Base-by-base conservation (phyloP, 92 coral and sea anemone species). In the Epizoanthus illoricatus region DNA sequence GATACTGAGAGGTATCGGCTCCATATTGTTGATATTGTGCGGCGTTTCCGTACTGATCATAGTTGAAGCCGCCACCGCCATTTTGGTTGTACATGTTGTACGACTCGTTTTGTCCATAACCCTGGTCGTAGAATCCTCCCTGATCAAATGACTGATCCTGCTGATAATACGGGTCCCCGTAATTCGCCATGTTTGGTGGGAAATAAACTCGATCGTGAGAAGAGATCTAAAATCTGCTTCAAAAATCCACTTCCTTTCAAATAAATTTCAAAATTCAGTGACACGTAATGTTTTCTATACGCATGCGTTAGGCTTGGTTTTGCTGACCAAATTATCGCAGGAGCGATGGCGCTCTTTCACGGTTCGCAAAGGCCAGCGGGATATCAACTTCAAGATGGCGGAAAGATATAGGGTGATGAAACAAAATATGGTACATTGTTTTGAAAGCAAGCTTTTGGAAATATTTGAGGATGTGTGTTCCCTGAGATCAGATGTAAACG, bases 51-150 rank as follows among this genome's bases (percentile, higher is more conserved):
- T 91, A 86, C 63, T 94, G 90, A 41, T 79, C 73, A 61, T 89
- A 79, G 40, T 76, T 84, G 55, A 73, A 82, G 43, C 60, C 62
- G 39, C 69, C 63, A 55, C 85, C 90, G 61, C 85, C 78, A 28
- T 63, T 66, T 71, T 67, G 55, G 67, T 62, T 71, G 57, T 87
- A 81, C 68, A 57, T 61, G 16, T 55, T 68, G 63, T 78, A 60
- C 4, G 89, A 84, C 54, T 41, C 45, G 36, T 69, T 88, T 73
- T 94, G 94, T 11, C 89, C 97, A 71, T 92, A 93, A 73, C 85
- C 88, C 56, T 92, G 58, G 12, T 75, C 73, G 65, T 93, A 96
- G 82, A 96, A 96, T 49, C 99, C 98, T 52, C 89, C 97, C 74
- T 93, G 94, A 75, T 91, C 90, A 85, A 90, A 96, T 52, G 92